Conservation (phyloP, 1,140 invertebrate genomes). For the Drosophila grimshawi region DNA sequence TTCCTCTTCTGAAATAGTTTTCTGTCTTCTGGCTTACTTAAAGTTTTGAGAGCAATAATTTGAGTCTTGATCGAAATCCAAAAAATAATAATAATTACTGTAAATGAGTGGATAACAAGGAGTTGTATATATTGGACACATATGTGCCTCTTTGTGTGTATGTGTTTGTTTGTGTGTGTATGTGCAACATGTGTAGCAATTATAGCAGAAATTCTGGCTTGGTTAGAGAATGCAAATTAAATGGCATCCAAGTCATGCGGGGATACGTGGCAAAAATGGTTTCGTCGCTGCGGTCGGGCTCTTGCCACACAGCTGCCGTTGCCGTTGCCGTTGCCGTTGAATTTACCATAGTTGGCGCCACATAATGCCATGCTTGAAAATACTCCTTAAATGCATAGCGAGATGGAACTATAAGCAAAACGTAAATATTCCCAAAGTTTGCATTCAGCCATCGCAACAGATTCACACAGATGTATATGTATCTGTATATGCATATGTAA, state of each 20-base stretch:
- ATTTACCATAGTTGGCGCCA: conserved; percentile 1
- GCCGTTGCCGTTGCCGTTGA: not conserved
- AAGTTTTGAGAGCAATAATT: conserved; percentile 4
- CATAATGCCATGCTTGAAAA: conserved; percentile 34
- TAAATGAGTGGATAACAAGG: not conserved
- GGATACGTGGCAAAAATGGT: conserved; percentile 18
- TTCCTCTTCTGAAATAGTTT: not conserved
- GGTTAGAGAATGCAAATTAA: conserved; percentile 29
- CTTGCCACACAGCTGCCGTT: conserved; percentile 8
- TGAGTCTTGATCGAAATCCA: not conserved
- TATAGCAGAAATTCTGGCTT: conserved; percentile 27
- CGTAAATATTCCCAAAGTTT: conserved; percentile 73
- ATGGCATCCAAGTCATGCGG: conserved; percentile 28
- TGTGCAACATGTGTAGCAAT: conserved; percentile 41
- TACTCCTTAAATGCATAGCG: conserved; percentile 58
- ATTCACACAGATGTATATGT: conserved; percentile 1
- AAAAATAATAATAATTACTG: not conserved
- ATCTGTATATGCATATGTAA: not conserved
- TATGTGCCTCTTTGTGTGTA: not conserved
- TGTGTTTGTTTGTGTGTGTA: not conserved
- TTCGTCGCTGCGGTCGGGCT: conserved; percentile 19
- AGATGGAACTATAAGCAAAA: conserved; percentile 72
- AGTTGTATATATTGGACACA: conserved; percentile 15
- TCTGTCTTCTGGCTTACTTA: not conserved
- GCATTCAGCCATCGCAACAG: conserved; percentile 34